Base-by-base conservation (phyloP, 2,113 vertebrate genomes). In the Neotoma lepida region DNA sequence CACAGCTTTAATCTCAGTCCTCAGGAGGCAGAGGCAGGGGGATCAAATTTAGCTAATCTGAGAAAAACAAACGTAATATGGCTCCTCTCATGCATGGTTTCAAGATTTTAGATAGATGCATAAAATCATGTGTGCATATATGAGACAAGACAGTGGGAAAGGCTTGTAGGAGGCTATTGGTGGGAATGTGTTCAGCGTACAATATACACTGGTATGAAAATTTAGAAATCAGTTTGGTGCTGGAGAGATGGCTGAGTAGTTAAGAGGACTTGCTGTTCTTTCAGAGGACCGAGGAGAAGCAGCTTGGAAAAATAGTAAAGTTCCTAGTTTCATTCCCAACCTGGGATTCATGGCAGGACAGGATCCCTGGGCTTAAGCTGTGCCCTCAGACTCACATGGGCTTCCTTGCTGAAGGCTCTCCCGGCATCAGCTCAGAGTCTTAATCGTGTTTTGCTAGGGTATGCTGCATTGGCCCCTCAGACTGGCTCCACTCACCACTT, bases 391-490 rank as follows among this genome's bases (percentile, higher is more conserved):
- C 35, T 51, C 30, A 5, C 5, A 22, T n/a, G 73, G 73, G n/a
- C 39, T 13, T 30, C 35, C 20, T n/a, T 4, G 10, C 6, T 13
- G 5, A 58, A 22, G 10, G 18, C 2, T 14, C 66, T 1, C 1
- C 33, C 12, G 6, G 15, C 6, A 15, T n/a, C 54, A 20, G 9
- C 46, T 49, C 28, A 54, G 73, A n/a, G n/a, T 33, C n/a, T 63
- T 24, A 0, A 4, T 71, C 12, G 5, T n/a, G n/a, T n/a, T 17
- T 26, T 9, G n/a, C 28, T 17, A 9, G 4, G 3, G 30, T 15
- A 22, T 1, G 35, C 18, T 2, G 1, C 0, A 3, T 28, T 74
- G 54, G 39, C 51, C 24, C 14, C 41, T 49, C 7, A 24, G 15
- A 24, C 49, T 12, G 13, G 39, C 56, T 71, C 86, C 24, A 4